phyloP scores from a whole-genome alignment of 2,888 invertebrate species.

The Oeneis ivallda region DNA sequence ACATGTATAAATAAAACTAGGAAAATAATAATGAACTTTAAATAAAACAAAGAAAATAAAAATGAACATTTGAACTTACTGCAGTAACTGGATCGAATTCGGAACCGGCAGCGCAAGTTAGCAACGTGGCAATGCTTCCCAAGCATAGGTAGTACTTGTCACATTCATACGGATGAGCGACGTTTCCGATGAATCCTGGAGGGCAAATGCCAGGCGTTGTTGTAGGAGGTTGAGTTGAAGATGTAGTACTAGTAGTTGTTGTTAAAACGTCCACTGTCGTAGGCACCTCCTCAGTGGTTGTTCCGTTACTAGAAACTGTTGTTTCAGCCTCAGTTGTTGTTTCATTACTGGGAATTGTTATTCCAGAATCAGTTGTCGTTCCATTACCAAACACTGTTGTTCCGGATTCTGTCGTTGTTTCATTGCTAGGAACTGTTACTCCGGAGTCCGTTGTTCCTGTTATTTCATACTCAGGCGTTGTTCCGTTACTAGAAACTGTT shows the following conservation, averaged over 20 bases:
- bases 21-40: background rate
- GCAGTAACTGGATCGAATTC: conserved; percentile 46
- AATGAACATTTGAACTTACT: conserved; percentile 18
- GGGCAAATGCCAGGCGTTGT: conserved; percentile 43
- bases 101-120: conserved; percentile 47
- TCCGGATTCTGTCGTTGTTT: background rate
- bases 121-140: conserved; percentile 44
- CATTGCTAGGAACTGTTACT: conserved; percentile 2
- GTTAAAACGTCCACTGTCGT: too few species aligned
- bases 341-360: background rate
- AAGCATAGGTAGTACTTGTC: conserved; percentile 52
- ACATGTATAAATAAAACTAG: too few species aligned
- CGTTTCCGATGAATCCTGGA: conserved; percentile 46
- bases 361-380: background rate
- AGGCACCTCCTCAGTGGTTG: background rate
- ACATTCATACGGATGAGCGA: conserved; percentile 51
- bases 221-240: background rate
- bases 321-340: background rate
- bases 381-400: background rate
- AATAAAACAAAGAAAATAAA: background rate
- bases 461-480: background rate
- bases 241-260: too few species aligned
- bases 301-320: background rate
- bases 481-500: background rate
- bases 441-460: too few species aligned